Evolutionary conservation across 2,888 invertebrate species (phyloP), one percentile per base, ranked within the genome.

Genomic region (Trissolcus japonicus): DNA sequence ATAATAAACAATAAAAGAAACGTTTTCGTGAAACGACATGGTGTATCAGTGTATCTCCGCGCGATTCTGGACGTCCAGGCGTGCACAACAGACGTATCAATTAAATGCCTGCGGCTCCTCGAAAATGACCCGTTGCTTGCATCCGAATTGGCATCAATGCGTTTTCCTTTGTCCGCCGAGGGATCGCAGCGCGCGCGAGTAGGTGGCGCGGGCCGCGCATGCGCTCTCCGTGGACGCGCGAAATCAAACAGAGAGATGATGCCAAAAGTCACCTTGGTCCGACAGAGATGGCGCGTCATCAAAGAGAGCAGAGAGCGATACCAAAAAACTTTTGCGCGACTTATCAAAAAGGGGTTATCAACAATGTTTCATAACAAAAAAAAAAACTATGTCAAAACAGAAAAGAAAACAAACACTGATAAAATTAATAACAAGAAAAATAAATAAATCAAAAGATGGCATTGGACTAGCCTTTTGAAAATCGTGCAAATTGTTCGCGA

Each of bases 81-180:
- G 48, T 35, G 57, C 59, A 57, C 71, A 72, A 74, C 66, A 67
- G 57, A 67, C 74, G 60, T 74, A 74, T 74, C 74, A 74, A 74
- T 74, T 74, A 74, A 74, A 74, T 74, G 74, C 74, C 74, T 68
- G 57, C 68, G 68, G 74, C 74, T 68, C 68, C 74, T 74, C 63
- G 67, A 74, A 74, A 74, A 74, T 74, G 74, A 74, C 57, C 67
- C 74, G 75, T 63, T 68, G 68, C 67, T 56, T 74, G 75, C 76
- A 69, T 76, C 63, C 68, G 76, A 76, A 76, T 69, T 76, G 76
- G 76, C 69, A 76, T 69, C 76, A 65, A 69, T 76, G 69, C 69
- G 60, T 61, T 76, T 76, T 69, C 65, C 76, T 75, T 75, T 75
- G 75, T 75, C 75, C 68, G 63, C 59, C 16, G 63, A 68, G 63